Conservation (phyloP, 2,113 vertebrate genomes). For the Onychostruthus taczanowskii region DNA sequence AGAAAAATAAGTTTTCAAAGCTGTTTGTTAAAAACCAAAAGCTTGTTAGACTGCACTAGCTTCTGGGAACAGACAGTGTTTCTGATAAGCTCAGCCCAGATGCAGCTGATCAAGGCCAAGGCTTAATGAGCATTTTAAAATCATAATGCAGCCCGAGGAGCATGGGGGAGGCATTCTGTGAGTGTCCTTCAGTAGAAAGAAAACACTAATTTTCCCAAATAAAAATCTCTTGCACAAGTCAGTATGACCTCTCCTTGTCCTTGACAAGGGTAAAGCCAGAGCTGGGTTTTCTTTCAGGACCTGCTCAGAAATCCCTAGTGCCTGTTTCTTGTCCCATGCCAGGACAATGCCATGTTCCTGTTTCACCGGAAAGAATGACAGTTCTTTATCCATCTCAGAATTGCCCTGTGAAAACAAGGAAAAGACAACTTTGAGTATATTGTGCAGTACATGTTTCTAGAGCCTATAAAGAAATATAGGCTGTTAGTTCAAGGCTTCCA, state of each 20-base stretch:
- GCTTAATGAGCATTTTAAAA: not conserved
- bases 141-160: fast-evolving
- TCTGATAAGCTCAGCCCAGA: not conserved
- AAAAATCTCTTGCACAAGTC: not conserved
- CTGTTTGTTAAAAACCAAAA: not conserved
- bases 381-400: not conserved
- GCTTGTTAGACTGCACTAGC: not conserved
- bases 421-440: not conserved
- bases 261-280: not conserved
- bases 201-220: not conserved
- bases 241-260: not conserved
- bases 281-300: not conserved
- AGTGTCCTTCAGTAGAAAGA: not conserved
- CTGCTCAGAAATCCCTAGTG: not conserved
- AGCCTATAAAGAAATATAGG: not conserved
- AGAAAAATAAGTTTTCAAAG: not conserved
- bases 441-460: not conserved
- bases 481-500: not conserved
- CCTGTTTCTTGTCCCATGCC: not conserved
- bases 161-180: not conserved
- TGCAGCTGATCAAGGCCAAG: not conserved
- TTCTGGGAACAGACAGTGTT: not conserved
- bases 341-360: not conserved
- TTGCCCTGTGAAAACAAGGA: not conserved
- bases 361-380: not conserved